Percentiles rank a stretch among this genome's conserved stretches.
These are phyloP conservation scores for Lepidurus couesii DNA, from an alignment of 1,140 invertebrate species.

Conservation along the genomic window DNA sequence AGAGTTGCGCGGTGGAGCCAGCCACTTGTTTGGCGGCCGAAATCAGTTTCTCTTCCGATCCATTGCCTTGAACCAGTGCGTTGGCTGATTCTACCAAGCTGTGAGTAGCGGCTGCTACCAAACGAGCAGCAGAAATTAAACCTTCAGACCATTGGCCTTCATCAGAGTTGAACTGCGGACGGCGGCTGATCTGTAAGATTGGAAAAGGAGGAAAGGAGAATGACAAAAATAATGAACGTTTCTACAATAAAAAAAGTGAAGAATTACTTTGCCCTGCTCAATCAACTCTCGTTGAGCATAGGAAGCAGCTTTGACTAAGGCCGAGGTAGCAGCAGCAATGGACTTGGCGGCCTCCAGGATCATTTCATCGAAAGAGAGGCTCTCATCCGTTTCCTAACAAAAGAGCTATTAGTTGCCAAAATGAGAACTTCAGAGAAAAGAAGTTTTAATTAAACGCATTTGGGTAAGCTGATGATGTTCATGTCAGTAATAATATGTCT, in stretches of 20 bases:
- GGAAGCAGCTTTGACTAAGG: slow-evolving; percentile 91
- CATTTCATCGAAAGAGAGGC: slow-evolving; percentile 96
- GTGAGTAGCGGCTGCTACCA: slow-evolving; percentile 95
- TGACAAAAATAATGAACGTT: not conserved
- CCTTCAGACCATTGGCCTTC: slow-evolving; percentile 99
- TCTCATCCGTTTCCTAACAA: slow-evolving; percentile 82
- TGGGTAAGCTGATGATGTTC: not conserved
- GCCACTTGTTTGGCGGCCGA: slow-evolving; percentile 96
- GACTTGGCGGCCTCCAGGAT: slow-evolving; percentile 97
- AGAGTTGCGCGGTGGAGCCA: slow-evolving; percentile 88
- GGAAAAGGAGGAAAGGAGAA: not conserved
- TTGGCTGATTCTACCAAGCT: slow-evolving; percentile 96
- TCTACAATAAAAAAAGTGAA: slow-evolving; percentile 36
- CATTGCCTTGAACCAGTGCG: slow-evolving; percentile 87
- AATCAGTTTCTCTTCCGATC: slow-evolving; percentile 92
- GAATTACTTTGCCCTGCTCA: slow-evolving; percentile 58
- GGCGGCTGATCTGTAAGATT: slow-evolving; percentile 60
- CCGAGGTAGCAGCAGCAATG: slow-evolving; percentile 92
- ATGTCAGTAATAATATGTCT: slow-evolving; percentile 78
- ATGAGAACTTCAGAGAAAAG: slow-evolving; percentile 21
- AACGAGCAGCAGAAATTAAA: slow-evolving; percentile 85
- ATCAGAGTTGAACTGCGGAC: slow-evolving; percentile 73
- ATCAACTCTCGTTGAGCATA: slow-evolving; percentile 92
- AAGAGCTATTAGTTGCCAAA: slow-evolving; percentile 4
- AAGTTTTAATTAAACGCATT: slow-evolving; percentile 23